Evolutionary conservation across 64 coral and sea anemone species (phyloP), one percentile per base, ranked within the genome.

Genomic region (Platygyra sinensis): DNA sequence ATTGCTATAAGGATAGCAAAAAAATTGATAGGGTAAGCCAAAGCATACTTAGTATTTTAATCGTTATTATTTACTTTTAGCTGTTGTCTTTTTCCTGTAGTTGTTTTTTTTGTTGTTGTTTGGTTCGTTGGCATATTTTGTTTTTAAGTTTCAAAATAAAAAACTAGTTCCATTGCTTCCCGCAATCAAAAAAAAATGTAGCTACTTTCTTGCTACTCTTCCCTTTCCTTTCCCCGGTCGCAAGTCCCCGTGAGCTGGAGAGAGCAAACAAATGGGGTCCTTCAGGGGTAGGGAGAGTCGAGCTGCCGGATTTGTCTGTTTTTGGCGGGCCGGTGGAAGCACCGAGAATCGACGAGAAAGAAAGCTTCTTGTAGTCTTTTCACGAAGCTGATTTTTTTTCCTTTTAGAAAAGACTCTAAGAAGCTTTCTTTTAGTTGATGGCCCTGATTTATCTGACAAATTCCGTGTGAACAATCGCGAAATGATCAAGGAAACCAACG

Each of bases 341-440:
- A 29, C 80, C 80, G 60, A 30, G 80, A 83, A 67, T 39, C 78
- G 52, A 62, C 52, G 28, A 80, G 81, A 67, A 50, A 71, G 81
- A 72, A 85, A 85, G 63, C 81, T 85, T 85, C 81, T 85, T 85
- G 12, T 85, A 13, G 81, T 85, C 62, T 85, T 85, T 85, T 85
- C 81, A 50, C 36, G 36, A 71, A 20, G 31, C 33, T 69, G 17
- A 65, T 13, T 11, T 67, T 36, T n/a, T 50, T 22, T 69, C 39
- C 5, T 49, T 28, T 33, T 52, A 46, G 81, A 52, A 85, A 85
- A 85, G 81, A 85, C 81, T 85, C 50, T 71, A 67, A 85, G 81
- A 85, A 85, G 81, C 62, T 85, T 82, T 69, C 81, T 36, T 69
- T 28, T 72, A 71, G 59, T 65, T 31, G 80, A 83, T 83, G 18